phyloP scores from a whole-genome alignment of 1,140 invertebrate species.

The Oedothorax gibbosus region DNA sequence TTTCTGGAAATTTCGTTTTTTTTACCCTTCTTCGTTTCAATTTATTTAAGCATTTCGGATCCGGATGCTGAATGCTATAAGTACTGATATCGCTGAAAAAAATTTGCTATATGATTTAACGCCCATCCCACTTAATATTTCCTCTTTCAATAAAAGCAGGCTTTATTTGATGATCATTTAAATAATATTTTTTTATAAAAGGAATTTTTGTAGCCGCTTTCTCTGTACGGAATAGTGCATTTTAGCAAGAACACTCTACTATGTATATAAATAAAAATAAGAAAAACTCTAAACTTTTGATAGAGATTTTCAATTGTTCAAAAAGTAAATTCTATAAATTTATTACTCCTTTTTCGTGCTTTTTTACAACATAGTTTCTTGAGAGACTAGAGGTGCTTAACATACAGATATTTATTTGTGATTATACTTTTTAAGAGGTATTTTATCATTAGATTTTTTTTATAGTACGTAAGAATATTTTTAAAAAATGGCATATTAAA shows the following conservation, averaged over 20 bases:
- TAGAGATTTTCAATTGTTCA: slow-evolving; percentile 16
- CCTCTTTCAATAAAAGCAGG: slow-evolving; percentile 32
- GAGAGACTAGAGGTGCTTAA: too few species aligned
- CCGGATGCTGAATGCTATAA: slow-evolving; percentile 36
- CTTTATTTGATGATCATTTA: slow-evolving; percentile 56
- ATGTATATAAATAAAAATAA: slow-evolving; percentile 28
- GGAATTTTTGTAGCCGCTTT: not conserved
- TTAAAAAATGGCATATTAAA: too few species aligned
- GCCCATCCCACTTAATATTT: not conserved
- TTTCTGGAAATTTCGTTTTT: slow-evolving; percentile 37
- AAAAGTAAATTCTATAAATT: slow-evolving; percentile 23
- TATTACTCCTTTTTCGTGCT: too few species aligned
- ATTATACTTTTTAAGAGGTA: too few species aligned
- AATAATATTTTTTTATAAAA: slow-evolving; percentile 27
- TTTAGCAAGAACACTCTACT: slow-evolving; percentile 10
- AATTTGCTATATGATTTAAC: slow-evolving; percentile 44
- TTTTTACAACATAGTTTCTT: too few species aligned
- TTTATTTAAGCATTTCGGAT: slow-evolving; percentile 54
- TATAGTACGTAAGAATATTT: too few species aligned
- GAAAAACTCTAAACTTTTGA: slow-evolving; percentile 18
- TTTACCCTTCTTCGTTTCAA: slow-evolving; percentile 4
- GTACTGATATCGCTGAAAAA: slow-evolving; percentile 44
- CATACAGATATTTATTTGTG: too few species aligned
- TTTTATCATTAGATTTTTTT: too few species aligned
- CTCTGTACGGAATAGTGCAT: slow-evolving; percentile 6